A percentile compares a stretch with the other conserved stretches of the same genome.
These are phyloP conservation scores for Leptopilina syphax DNA, from an alignment of 2,888 invertebrate species.

Conservation along the genomic window DNA sequence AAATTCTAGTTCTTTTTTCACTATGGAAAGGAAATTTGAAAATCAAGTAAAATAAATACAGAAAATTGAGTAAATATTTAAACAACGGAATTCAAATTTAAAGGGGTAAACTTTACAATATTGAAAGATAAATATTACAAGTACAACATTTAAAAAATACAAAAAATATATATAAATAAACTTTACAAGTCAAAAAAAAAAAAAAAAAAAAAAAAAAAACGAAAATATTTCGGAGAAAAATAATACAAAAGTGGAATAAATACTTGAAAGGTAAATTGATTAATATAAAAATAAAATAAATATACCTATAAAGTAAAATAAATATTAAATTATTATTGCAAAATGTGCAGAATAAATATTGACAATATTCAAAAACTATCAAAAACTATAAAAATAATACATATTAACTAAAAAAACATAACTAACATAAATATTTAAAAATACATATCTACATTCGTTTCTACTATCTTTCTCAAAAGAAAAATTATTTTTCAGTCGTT, in stretches of 20 bases:
- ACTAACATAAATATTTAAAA: neutral
- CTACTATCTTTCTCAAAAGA: neutral
- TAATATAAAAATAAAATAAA: neutral
- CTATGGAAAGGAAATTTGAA: neutral
- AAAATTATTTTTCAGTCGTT: slow-evolving; percentile 10
- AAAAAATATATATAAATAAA: neutral
- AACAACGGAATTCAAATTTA: neutral
- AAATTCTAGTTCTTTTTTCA: too few relatives aligned
- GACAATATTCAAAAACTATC: neutral
- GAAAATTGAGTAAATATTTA: neutral
- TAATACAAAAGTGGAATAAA: neutral
- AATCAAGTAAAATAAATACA: neutral
- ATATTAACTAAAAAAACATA: neutral
- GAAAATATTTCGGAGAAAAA: neutral
- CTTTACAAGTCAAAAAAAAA: neutral
- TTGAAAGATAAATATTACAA: too few relatives aligned
- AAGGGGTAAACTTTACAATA: neutral
- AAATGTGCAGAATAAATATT: neutral
- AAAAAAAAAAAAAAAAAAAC: too few relatives aligned
- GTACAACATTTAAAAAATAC: neutral
- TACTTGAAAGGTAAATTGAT: neutral
- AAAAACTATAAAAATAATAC: neutral
- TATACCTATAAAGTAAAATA: neutral
- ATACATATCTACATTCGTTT: neutral
- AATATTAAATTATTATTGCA: too few relatives aligned